A percentile compares a stretch with the other conserved stretches of the same genome.
These are phyloP conservation scores for Hirtodrosophila histrioides DNA, from an alignment of 2,888 invertebrate genomes.

Conservation along the genomic window DNA sequence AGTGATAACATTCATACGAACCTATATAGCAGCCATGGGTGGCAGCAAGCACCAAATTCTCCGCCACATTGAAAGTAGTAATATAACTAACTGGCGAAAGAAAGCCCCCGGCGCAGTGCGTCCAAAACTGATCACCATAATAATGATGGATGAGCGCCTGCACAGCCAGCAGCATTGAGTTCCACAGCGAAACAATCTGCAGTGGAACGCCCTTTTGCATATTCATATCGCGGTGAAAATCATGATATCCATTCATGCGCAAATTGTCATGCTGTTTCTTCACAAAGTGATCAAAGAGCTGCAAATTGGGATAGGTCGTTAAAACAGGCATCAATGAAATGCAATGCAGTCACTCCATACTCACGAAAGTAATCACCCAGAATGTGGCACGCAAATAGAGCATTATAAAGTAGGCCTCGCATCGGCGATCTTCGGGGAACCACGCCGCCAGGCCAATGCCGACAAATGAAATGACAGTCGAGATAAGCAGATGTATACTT, in stretches of 20 bases:
- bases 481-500: constrained; percentile 82
- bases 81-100: constrained; percentile 87
- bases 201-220: constrained; percentile 87
- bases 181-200: constrained; percentile 88
- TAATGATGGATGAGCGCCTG: constrained; percentile 86
- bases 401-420: constrained; percentile 86
- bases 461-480: constrained; percentile 81
- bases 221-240: constrained; percentile 88
- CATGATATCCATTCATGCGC: constrained; percentile 88
- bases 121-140: constrained; percentile 85
- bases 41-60: constrained; percentile 85
- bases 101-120: constrained; percentile 85
- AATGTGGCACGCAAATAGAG: constrained; percentile 86
- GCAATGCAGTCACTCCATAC: constrained; percentile 33
- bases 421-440: constrained; percentile 83
- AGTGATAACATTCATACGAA: constrained; percentile 66
- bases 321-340: neutral
- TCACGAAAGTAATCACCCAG: constrained; percentile 87
- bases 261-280: constrained; percentile 87
- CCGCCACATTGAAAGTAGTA: constrained; percentile 85
- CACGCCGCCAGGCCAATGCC: constrained; percentile 78
- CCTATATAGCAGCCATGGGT: constrained; percentile 86
- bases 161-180: constrained; percentile 85
- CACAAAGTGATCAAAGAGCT: constrained; percentile 87
- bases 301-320: constrained; percentile 37